phyloP scores from a whole-genome alignment of 1,140 invertebrate genomes.

The Mactra quadrangularis region DNA sequence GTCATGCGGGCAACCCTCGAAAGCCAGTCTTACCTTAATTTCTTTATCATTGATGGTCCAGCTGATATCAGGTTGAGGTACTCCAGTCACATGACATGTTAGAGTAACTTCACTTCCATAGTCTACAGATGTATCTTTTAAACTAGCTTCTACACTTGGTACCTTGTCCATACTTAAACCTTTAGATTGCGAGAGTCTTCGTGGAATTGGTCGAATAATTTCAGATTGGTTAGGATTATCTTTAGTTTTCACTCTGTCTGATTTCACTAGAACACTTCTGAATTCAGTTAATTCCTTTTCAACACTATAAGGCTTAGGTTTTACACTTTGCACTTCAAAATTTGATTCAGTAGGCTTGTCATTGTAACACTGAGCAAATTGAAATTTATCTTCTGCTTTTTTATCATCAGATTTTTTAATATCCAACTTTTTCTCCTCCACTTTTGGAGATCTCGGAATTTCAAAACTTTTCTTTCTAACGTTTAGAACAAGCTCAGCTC shows the following conservation, averaged over 20 bases:
- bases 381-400: neutral
- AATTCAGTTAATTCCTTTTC: conserved; percentile 11
- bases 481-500: conserved; percentile 19
- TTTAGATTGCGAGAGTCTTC: conserved; percentile 38
- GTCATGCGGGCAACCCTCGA: too few species aligned
- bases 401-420: conserved; percentile 14
- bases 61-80: conserved; percentile 74
- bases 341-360: too few species aligned
- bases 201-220: conserved; percentile 31
- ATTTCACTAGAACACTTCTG: conserved; percentile 46
- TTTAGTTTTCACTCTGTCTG: conserved; percentile 45
- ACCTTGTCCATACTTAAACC: conserved; percentile 22
- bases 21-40: conserved; percentile 78
- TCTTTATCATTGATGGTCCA: conserved; percentile 77
- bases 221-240: conserved; percentile 43
- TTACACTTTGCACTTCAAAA: conserved; percentile 7
- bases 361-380: too few species aligned
- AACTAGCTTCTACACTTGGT: conserved; percentile 28
- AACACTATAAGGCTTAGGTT: conserved; percentile 5
- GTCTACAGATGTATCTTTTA: conserved; percentile 82
- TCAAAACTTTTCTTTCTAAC: conserved; percentile 26
- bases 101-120: conserved; percentile 83
- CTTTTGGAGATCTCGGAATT: conserved; percentile 13
- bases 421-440: conserved; percentile 2
- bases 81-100: conserved; percentile 73